Conservation (phyloP, 2,797 vertebrate species). For the Thunnus albacares region DNA sequence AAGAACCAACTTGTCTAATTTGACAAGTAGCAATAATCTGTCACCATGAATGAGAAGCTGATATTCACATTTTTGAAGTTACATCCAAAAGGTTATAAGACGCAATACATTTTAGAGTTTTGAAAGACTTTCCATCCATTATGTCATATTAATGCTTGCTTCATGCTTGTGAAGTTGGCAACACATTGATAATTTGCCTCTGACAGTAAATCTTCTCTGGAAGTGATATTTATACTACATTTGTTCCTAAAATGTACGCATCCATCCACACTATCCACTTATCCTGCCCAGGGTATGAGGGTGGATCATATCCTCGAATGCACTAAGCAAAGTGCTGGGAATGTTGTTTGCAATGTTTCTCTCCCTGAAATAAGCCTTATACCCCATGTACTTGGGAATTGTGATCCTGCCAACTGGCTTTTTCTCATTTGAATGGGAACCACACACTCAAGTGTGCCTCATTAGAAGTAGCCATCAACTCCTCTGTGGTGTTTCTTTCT, state of each 20-base stretch:
- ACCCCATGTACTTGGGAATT: not conserved
- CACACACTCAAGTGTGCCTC: constrained; percentile 1
- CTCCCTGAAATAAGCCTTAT: constrained; percentile 9
- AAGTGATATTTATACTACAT: not conserved
- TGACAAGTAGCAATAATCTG: not conserved
- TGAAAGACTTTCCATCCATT: not conserved
- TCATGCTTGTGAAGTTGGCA: not conserved
- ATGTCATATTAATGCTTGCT: not conserved
- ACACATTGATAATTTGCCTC: not conserved
- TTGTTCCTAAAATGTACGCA: constrained; percentile 1
- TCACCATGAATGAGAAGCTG: not conserved
- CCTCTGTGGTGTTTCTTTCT: constrained; percentile 27
- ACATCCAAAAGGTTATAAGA: not conserved
- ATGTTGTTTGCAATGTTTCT: constrained; percentile 22
- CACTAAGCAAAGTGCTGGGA: not conserved
- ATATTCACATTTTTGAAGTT: not conserved
- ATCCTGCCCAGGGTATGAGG: not conserved
- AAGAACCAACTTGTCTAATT: not conserved
- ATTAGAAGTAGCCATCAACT: not conserved
- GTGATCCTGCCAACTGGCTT: constrained; percentile 4
- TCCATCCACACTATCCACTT: not conserved
- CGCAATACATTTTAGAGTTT: not conserved
- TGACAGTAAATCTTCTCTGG: not conserved
- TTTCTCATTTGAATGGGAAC: constrained; percentile 23
- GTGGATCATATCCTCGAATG: constrained; percentile 22